Evolutionary conservation across 1,140 invertebrate genomes (phyloP).

Genomic region (Phenacoccus solenopsis): DNA sequence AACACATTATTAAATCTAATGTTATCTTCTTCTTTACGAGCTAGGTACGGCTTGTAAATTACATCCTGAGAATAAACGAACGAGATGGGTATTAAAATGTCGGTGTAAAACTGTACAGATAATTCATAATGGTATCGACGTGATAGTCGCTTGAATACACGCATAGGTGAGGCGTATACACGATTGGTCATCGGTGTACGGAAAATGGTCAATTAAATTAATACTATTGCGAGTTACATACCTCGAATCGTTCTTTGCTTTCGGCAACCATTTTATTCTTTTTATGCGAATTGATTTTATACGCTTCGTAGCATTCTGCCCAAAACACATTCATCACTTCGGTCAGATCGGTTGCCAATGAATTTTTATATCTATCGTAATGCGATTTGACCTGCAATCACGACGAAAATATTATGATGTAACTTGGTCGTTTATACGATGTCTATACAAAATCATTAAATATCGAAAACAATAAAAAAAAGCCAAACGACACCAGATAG

Average conservation of each 20-base stretch:
- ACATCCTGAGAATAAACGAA: background rate
- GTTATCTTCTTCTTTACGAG: background rate
- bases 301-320: constrained; percentile 44
- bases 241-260: constrained; percentile 45
- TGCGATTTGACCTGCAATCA: constrained; percentile 35
- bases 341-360: constrained; percentile 36
- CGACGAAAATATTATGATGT: background rate
- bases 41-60: constrained; percentile 3
- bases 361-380: constrained; percentile 36
- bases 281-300: constrained; percentile 43
- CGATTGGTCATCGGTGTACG: too few species aligned
- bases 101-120: too few species aligned
- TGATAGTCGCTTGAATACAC: too few species aligned
- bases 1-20: constrained; percentile 13
- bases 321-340: constrained; percentile 44
- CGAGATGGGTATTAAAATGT: background rate
- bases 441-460: too few species aligned
- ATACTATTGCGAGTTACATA: constrained; percentile 27
- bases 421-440: too few species aligned
- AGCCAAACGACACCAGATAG: too few species aligned
- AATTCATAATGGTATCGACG: too few species aligned
- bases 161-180: too few species aligned
- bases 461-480: too few species aligned
- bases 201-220: too few species aligned
- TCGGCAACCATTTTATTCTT: constrained; percentile 42